A percentile compares a stretch with the other conserved stretches of the same genome.
Conservation (phyloP, 2,888 invertebrate species). For the Steinernema scapterisci region DNA sequence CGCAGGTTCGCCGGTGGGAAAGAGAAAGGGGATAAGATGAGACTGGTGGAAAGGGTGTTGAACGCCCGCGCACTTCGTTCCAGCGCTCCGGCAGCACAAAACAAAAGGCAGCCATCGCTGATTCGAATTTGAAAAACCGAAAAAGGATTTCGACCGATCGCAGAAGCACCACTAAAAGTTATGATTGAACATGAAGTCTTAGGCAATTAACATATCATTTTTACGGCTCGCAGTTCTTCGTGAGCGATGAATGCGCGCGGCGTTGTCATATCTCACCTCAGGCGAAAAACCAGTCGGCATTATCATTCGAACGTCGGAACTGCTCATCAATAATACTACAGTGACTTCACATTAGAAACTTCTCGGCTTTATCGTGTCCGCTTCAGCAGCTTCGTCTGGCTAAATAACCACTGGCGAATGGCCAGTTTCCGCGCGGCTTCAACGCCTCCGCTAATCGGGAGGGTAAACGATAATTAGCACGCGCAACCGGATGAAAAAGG, state of each 20-base stretch:
- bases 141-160: not conserved
- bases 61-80: slow-evolving; percentile 16
- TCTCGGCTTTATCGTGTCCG: not conserved
- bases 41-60: slow-evolving; percentile 8
- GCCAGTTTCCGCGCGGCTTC: slow-evolving; percentile 18
- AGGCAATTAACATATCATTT: slow-evolving; percentile 29
- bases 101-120: not conserved
- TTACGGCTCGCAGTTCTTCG: slow-evolving; percentile 21
- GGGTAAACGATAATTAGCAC: slow-evolving; percentile 13
- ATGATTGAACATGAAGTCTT: slow-evolving; percentile 16
- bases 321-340: not conserved
- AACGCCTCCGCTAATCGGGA: slow-evolving; percentile 20
- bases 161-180: slow-evolving; percentile 20
- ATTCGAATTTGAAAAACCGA: not conserved
- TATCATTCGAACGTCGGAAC: slow-evolving; percentile 3
- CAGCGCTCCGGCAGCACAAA: not conserved
- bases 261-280: slow-evolving; percentile 1
- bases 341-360: not conserved
- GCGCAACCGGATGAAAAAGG: slow-evolving; percentile 25
- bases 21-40: slow-evolving; percentile 20
- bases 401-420: not conserved
- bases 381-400: not conserved
- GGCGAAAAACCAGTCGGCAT: slow-evolving; percentile 18
- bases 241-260: slow-evolving; percentile 21
- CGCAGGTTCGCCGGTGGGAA: slow-evolving; percentile 13